Conservation (phyloP, 1,140 invertebrate species). For the Coelopa frigida region DNA sequence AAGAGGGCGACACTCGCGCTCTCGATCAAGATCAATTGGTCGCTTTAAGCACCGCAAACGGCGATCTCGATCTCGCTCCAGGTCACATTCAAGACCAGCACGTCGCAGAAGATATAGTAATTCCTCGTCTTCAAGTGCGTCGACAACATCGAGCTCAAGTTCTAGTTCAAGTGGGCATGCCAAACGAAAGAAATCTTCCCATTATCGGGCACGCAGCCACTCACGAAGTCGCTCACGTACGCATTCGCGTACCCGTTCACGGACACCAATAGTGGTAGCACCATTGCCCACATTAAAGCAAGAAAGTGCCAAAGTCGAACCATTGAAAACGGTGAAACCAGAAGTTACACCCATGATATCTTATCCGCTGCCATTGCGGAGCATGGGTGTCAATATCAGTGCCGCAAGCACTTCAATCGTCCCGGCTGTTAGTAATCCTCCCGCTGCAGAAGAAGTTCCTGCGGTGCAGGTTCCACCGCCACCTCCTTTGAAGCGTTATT, state of each 20-base stretch:
- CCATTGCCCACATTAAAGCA: no score
- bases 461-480: slow-evolving; percentile 35
- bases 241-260: no score
- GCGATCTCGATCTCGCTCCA: slow-evolving; percentile 7
- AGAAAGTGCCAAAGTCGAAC: no score
- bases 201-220: no score
- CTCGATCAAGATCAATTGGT: slow-evolving; percentile 28
- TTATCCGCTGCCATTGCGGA: slow-evolving; percentile 25
- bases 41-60: slow-evolving; percentile 5
- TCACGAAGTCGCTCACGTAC: no score
- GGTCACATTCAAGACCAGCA: slow-evolving; percentile 27
- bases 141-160: slow-evolving; percentile 7
- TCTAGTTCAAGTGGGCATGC: slow-evolving; percentile 16
- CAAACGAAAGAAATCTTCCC: no score
- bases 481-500: slow-evolving; percentile 52
- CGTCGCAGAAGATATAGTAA: slow-evolving; percentile 25
- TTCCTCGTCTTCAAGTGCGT: slow-evolving; percentile 1
- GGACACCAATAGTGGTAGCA: no score
- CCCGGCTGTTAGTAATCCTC: slow-evolving; percentile 6
- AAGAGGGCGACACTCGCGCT: slow-evolving; percentile 43
- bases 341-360: slow-evolving; percentile 28
- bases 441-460: no score
- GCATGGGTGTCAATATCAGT: slow-evolving; percentile 14
- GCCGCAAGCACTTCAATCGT: slow-evolving; percentile 1
- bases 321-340: neutral